Evolutionary conservation across 1,140 invertebrate genomes (phyloP), one percentile per base, ranked within the genome.

Genomic region (Temnothorax nylanderi): DNA sequence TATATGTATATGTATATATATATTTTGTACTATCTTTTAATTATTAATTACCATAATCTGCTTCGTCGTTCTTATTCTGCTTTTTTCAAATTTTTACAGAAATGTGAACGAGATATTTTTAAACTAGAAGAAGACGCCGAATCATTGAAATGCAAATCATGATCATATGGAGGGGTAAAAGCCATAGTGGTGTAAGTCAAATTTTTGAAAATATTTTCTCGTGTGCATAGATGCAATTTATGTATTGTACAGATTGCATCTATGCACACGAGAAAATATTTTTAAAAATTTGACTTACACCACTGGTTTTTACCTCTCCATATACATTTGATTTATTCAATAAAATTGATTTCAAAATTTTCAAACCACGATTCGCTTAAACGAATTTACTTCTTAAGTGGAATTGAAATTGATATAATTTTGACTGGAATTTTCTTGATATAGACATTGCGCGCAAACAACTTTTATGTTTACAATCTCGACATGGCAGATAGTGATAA

Each of bases 1-100:
- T 77, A 47, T 82, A 72, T 88, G 86, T 88, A 89, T 85, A 64
- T 76, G 21, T 41, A 56, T 69, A 47, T 47, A 2, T 47, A 47
- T 47, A 13, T 13, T 88, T 44, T 85, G 21, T 16, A 87, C 18
- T 21, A 72, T 32, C 11, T 64, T 16, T 78, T 47, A 64, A 62
- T 77, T 26, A 76, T 81, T 69, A 69, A 13, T 26, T 7, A 60
- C n/a, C 18, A 26, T 32, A 56, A n/a, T 44, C 7, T 71, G 58
- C 18, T 62, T 69, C 0, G 0, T 51, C 6, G 1, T 37, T 16
- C 11, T 81, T 74, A 3, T 44, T 44, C 13, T 64, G 18, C 16
- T 67, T 1, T 37, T 81, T 51, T 37, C 7, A 51, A 41, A 65
- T 11, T 80, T 67, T 2, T 26, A 69, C 1, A 26, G 10, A 51